phyloP scores from a whole-genome alignment of 2,888 invertebrate genomes.

The Pyralis farinalis region DNA sequence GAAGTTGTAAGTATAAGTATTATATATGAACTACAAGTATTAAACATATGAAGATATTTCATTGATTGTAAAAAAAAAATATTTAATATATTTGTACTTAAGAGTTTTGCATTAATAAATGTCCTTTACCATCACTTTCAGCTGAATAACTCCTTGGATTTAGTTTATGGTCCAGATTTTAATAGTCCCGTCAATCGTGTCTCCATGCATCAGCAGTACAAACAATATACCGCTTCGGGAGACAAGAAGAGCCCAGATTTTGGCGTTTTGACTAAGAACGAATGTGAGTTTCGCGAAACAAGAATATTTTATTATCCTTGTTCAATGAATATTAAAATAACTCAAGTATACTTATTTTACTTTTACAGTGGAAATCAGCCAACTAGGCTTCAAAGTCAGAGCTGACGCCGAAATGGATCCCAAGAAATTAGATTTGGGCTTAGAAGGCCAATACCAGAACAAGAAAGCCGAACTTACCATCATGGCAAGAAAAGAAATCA shows the following conservation, averaged over 20 bases:
- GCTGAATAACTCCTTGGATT: constrained; percentile 71
- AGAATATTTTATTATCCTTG: not conserved
- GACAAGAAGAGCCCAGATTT: constrained; percentile 53
- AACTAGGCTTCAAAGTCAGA: constrained; percentile 68
- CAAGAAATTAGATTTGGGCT: constrained; percentile 78
- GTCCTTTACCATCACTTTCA: too few relatives aligned
- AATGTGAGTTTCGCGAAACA: constrained; percentile 42
- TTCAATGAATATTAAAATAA: too few relatives aligned
- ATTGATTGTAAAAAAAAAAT: too few relatives aligned
- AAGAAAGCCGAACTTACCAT: constrained; percentile 82
- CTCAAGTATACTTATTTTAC: too few relatives aligned
- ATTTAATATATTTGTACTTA: constrained; percentile 1
- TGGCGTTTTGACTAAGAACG: constrained; percentile 74
- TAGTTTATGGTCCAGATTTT: constrained; percentile 83
- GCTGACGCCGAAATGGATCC: constrained; percentile 80
- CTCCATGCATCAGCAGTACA: constrained; percentile 48
- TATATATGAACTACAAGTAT: too few relatives aligned
- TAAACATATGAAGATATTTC: too few relatives aligned
- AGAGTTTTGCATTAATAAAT: too few relatives aligned
- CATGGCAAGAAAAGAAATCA: constrained; percentile 70
- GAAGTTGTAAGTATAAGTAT: constrained; percentile 63
- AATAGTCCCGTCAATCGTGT: constrained; percentile 65
- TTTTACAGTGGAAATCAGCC: constrained; percentile 75
- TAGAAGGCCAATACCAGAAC: constrained; percentile 80
- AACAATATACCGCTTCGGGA: not conserved